phyloP scores from a whole-genome alignment of 2,113 vertebrate genomes.

The Pachycephala philippinensis region DNA sequence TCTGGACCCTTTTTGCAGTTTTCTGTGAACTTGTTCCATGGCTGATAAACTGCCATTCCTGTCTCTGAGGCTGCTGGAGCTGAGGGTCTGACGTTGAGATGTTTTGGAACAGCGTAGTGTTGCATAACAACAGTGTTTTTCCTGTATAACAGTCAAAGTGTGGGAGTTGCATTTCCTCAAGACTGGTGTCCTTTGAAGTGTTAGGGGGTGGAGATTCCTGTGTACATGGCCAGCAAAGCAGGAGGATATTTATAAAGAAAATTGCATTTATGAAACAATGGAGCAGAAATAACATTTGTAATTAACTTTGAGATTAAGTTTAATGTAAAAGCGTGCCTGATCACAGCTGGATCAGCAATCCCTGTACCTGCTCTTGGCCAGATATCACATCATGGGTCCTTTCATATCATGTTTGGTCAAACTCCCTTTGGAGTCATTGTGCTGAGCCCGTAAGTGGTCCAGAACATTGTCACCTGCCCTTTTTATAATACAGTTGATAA shows the following conservation, averaged over 20 bases:
- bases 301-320: neutral
- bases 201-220: conserved; percentile 44
- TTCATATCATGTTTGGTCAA: neutral
- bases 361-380: neutral
- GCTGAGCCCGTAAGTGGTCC: neutral
- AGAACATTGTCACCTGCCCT: neutral
- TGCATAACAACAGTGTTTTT: conserved; percentile 53
- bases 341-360: conserved; percentile 12
- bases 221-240: neutral
- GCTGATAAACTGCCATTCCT: neutral
- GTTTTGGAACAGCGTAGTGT: neutral
- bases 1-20: neutral
- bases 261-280: conserved; percentile 29
- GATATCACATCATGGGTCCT: neutral
- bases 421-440: neutral
- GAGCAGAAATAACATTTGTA: conserved; percentile 5
- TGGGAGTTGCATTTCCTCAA: conserved; percentile 54
- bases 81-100: neutral
- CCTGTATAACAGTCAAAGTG: conserved; percentile 9
- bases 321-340: neutral
- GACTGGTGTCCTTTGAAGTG: conserved; percentile 32
- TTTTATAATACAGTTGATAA: neutral
- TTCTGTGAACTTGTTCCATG: neutral
- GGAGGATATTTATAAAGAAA: conserved; percentile 37
- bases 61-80: neutral